Evolutionary conservation across 2,888 invertebrate genomes (phyloP), one percentile per base, ranked within the genome.

Genomic region (Hydroisotoma schaefferi): DNA sequence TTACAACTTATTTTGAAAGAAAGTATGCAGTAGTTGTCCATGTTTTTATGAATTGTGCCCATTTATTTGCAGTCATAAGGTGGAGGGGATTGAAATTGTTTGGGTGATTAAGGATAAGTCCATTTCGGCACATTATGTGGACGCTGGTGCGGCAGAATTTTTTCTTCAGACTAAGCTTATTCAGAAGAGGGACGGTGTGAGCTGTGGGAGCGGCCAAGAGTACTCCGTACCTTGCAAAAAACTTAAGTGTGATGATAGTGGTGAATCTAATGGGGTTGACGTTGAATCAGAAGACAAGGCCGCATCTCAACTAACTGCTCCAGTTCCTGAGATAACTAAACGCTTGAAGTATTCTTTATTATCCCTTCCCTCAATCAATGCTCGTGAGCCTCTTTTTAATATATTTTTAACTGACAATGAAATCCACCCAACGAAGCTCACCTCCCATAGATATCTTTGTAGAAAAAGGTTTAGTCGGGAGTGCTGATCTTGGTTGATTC

Each of bases 41-140:
- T 37, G 5, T 52, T 37, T 25, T 23, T 52, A 28, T 52, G 6
- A 52, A 52, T 18, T 52, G 23, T 38, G 6, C 59, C 23, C 12
- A n/a, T 6, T 49, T 38, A 27, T 54, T 23, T 61, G 29, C 63
- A 80, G 80, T n/a, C 79, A 92, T 77, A 94, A 94, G 75, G 83
- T 95, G 18, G 82, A 83, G 75, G 86, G 87, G 20, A 83, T 93
- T 52, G 85, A 94, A 75, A 85, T 97, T 52, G 80, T 93, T 61
- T 99, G 99, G 99, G 86, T 90, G 0, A 86, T 99, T 48, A 91
- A 91, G 78, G 94, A 99, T 79, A 84, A 86, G 67, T 90, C 91
- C 69, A 93, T 99, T 73, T 87, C 92, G 15, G 87, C 94, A 15
- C 90, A 94, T 15, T 99, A 97, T 79, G 85, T 99, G 52, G 98